Percentiles rank a stretch among this genome's conserved stretches.
Evolutionary conservation across 2,113 vertebrate genomes (phyloP).

Genomic region (Martes martes): DNA sequence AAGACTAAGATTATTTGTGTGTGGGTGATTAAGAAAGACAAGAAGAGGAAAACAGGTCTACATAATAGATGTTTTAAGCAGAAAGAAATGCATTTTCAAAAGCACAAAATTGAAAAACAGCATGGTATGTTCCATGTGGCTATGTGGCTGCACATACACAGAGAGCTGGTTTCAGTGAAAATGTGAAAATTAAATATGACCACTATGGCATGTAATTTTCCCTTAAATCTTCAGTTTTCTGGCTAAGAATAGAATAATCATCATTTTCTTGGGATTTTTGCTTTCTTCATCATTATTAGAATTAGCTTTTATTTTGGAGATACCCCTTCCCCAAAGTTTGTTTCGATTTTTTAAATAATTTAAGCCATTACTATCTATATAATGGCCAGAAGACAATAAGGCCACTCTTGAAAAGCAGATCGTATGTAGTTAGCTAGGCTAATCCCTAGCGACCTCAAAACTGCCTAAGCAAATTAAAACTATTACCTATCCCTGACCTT

Average conservation of each 20-base stretch:
- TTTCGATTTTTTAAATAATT: not conserved
- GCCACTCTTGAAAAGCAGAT: not conserved
- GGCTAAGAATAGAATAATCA: not conserved
- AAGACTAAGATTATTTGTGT: not conserved
- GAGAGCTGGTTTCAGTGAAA: not conserved
- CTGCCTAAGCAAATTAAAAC: not conserved
- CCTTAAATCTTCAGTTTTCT: not conserved
- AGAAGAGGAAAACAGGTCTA: not conserved
- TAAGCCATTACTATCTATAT: not conserved
- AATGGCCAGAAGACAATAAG: not conserved
- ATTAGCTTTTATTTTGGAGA: not conserved
- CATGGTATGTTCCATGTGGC: not conserved
- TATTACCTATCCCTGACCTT: not conserved
- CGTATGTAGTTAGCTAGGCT: not conserved
- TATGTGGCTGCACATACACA: not conserved
- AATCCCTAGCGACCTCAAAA: not conserved
- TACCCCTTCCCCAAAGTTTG: fast-evolving
- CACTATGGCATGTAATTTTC: not conserved
- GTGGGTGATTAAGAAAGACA: not conserved
- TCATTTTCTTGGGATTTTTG: not conserved
- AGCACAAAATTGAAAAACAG: not conserved
- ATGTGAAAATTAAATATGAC: not conserved
- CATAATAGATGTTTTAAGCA: not conserved
- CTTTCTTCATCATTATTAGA: not conserved
- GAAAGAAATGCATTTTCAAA: not conserved